These are phyloP conservation scores for Spea multiplicata DNA, from an alignment of 2,113 vertebrate genomes.

Conservation along the genomic window DNA sequence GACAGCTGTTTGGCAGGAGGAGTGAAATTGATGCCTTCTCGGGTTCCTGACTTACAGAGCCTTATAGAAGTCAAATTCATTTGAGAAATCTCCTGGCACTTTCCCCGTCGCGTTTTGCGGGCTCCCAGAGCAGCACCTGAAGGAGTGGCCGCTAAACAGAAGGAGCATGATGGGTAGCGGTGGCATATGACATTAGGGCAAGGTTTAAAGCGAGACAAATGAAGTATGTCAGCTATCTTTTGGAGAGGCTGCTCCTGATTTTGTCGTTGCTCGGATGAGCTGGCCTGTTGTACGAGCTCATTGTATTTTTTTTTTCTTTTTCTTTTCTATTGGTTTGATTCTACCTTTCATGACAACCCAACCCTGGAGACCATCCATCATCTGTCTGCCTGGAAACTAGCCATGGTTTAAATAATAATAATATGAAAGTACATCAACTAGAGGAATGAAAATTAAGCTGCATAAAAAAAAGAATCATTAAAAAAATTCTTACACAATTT, in stretches of 20 bases:
- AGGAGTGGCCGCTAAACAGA: conserved; percentile 52
- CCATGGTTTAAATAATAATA: conserved; percentile 15
- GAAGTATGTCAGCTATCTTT: conserved; percentile 66
- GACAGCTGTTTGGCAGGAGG: conserved; percentile 69
- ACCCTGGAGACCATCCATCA: conserved; percentile 61
- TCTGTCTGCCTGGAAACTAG: conserved; percentile 54
- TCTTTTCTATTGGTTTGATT: conserved; percentile 65
- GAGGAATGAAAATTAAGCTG: background rate
- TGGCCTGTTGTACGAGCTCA: conserved; percentile 62
- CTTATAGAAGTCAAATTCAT: conserved; percentile 62
- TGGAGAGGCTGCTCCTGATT: conserved; percentile 62
- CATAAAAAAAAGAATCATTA: background rate
- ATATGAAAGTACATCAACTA: background rate
- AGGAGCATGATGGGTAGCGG: conserved; percentile 58
- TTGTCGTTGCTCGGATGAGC: conserved; percentile 59
- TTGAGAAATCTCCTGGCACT: conserved; percentile 61
- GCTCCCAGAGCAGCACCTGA: conserved; percentile 40
- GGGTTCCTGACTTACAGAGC: conserved; percentile 65
- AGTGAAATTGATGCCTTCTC: conserved; percentile 61
- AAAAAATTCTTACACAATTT: background rate
- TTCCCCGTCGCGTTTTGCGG: conserved; percentile 34
- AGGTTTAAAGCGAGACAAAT: conserved; percentile 65
- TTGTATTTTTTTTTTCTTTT: conserved; percentile 61
- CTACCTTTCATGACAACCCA: conserved; percentile 70
- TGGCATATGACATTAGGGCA: conserved; percentile 59